phyloP scores from a whole-genome alignment of 2,113 vertebrate species.

The Brachypodius melanocephalos region DNA sequence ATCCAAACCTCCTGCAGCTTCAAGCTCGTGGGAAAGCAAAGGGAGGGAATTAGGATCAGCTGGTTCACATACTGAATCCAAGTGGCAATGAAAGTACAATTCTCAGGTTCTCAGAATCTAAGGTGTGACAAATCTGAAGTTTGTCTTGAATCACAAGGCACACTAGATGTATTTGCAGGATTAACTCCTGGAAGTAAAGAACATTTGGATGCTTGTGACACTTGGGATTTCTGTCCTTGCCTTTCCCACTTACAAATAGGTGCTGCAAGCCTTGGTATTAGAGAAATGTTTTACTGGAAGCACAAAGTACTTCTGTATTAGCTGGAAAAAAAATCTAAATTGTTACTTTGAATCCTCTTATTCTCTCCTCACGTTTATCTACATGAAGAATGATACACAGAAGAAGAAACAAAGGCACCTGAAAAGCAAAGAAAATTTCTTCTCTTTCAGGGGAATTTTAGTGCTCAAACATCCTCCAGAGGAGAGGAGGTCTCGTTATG shows the following conservation, averaged over 20 bases:
- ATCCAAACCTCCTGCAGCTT: not conserved
- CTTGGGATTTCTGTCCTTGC: not conserved
- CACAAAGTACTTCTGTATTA: not conserved
- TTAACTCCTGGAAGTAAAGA: not conserved
- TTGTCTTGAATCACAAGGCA: not conserved
- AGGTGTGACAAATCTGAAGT: not conserved
- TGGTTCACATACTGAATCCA: not conserved
- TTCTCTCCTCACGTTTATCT: not conserved
- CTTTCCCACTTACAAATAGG: not conserved
- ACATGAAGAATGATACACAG: not conserved
- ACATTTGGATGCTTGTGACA: not conserved
- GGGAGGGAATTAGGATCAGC: not conserved
- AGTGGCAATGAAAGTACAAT: not conserved
- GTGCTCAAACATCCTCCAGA: not conserved
- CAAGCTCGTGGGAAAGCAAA: not conserved
- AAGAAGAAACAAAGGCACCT: not conserved
- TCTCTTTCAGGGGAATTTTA: not conserved
- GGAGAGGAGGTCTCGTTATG: not conserved
- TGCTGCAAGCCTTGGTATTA: not conserved
- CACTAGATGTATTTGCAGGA: not conserved
- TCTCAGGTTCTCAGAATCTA: not conserved
- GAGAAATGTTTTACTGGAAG: not conserved
- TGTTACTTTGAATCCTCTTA: not conserved
- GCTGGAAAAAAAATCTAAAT: not conserved
- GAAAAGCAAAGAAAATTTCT: not conserved